A percentile compares a stretch with the other conserved stretches of the same genome.
These are phyloP conservation scores for Poecilobothrus nobilitatus DNA, from an alignment of 2,888 invertebrate species.

Conservation along the genomic window DNA sequence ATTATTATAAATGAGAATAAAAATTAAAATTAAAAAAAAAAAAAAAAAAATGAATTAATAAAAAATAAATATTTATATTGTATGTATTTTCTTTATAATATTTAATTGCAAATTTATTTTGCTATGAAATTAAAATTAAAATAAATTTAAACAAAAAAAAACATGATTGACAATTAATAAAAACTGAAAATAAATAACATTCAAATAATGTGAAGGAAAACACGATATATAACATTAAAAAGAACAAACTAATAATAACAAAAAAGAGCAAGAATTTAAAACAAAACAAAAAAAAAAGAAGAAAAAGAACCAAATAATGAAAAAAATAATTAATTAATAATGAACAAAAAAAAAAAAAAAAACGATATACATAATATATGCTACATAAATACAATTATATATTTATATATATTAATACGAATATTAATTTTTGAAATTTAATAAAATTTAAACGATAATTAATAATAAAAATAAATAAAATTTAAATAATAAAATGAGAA, in stretches of 20 bases:
- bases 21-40: background rate
- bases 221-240: no score
- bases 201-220: background rate
- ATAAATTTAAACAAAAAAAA: background rate
- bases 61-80: background rate
- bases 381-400: no score
- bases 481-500: background rate
- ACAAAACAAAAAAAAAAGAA: no score
- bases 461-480: no score
- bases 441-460: no score
- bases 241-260: no score
- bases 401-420: no score
- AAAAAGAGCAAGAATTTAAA: no score
- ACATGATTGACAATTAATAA: background rate
- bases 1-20: background rate
- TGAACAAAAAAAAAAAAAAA: background rate
- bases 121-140: background rate
- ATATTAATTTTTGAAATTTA: no score
- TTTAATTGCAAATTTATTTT: constrained; percentile 1
- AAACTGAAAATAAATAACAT: background rate
- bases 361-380: background rate
- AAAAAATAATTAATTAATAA: background rate
- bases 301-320: no score
- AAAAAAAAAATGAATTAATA: background rate
- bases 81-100: background rate